Percentiles rank a stretch among this genome's conserved stretches.
These are phyloP conservation scores for Hirundo rustica DNA, from an alignment of 2,797 vertebrate species.

Conservation along the genomic window DNA sequence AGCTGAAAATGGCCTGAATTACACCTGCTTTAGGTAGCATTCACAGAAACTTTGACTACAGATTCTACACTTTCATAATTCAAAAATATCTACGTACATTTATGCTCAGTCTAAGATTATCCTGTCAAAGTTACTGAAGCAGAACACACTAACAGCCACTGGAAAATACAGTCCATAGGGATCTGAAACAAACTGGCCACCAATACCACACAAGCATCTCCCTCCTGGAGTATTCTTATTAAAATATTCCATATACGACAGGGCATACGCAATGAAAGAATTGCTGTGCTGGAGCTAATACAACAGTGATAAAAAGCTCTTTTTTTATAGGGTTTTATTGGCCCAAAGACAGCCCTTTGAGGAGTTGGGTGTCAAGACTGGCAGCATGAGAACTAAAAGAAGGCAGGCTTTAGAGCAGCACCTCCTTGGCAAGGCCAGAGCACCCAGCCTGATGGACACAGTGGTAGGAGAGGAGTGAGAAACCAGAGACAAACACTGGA, in stretches of 20 bases:
- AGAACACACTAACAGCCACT: background rate
- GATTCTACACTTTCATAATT: background rate
- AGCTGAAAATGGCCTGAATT: background rate
- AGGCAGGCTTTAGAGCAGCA: background rate
- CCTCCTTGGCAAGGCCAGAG: background rate
- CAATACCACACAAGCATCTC: fast-evolving
- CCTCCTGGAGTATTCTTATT: background rate
- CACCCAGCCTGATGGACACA: background rate
- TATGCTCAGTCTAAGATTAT: fast-evolving
- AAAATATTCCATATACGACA: background rate
- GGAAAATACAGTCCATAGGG: background rate
- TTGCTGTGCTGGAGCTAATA: background rate
- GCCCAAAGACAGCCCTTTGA: background rate
- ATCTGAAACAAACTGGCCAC: background rate
- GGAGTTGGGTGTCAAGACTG: background rate
- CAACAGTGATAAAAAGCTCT: background rate
- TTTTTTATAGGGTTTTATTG: background rate
- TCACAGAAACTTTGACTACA: background rate
- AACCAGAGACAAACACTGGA: background rate
- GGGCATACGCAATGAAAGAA: background rate
- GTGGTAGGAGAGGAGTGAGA: fast-evolving
- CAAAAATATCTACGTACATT: background rate
- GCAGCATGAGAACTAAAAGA: background rate
- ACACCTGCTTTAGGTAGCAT: background rate
- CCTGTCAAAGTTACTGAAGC: background rate